Base-by-base conservation (phyloP, 2,888 invertebrate species). In the Ommatoiulus sabulosus region DNA sequence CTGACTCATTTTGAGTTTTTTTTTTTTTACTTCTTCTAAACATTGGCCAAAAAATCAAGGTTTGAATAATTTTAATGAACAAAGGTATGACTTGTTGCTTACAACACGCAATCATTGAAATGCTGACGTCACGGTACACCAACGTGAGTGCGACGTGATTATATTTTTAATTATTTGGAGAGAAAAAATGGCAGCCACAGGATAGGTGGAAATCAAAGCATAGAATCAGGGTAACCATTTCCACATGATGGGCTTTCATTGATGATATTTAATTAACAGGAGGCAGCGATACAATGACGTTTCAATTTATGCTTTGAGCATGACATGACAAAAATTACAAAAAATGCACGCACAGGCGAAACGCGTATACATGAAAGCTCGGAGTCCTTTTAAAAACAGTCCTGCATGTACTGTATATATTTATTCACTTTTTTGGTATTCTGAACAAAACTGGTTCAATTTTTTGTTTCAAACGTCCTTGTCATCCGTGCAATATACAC, bases 61-160 rank as follows among this genome's bases (percentile, higher is more conserved):
- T 80, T 80, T 35, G 10, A 80, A 80, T 80, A 80, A 80, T 35
- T 80, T 80, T 12, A 80, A 35, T 80, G 80, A 80, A 35, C 80
- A 80, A 80, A 80, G 80, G 35, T 80, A 80, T 12, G 7, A 8
- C 80, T 57, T 57, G 57, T 57, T 57, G 17, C 57, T 3, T 3
- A 57, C 57, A 57, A 17, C 57, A n/a, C 15, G 57, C 17, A 57
- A 15, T 15, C n/a, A n/a, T 57, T 17, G 17, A 57, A 17, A 57
- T 57, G 57, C 57, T 57, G 57, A 57, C 57, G 57, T 57, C 57
- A 57, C 10, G 57, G n/a, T 57, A n/a, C 15, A 10, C 10, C 48
- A 7, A 48, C 48, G 48, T 15, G 8, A 48, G 48, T 48, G 48
- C 10, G n/a, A 80, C 80, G 80, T 80, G 80, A 80, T 35, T 5